A percentile compares a stretch with the other conserved stretches of the same genome.
These are phyloP conservation scores for Scyliorhinus canicula DNA, from an alignment of 2,797 vertebrate genomes.

Conservation along the genomic window DNA sequence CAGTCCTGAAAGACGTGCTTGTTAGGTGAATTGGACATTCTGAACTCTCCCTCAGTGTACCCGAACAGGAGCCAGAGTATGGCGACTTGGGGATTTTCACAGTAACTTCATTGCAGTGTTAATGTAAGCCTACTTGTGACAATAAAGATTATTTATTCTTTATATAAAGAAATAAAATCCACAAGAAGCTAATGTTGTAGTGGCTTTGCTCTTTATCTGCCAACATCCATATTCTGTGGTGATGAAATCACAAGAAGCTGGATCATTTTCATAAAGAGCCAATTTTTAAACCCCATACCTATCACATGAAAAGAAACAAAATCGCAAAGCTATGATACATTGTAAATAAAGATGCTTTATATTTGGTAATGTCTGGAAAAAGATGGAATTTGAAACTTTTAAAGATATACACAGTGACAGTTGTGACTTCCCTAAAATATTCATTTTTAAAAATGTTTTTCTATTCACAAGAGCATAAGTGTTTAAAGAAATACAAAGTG, in stretches of 20 bases:
- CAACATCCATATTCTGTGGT: not conserved
- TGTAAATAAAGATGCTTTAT: not conserved
- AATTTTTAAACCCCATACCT: not conserved
- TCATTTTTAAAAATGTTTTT: too few relatives aligned
- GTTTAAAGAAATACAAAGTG: not conserved
- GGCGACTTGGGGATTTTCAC: too few relatives aligned
- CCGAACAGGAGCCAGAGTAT: too few relatives aligned
- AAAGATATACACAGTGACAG: not conserved
- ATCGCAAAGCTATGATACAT: not conserved
- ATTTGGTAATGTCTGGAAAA: not conserved
- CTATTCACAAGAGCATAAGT: too few relatives aligned
- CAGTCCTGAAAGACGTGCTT: too few relatives aligned
- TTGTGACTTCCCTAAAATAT: not conserved
- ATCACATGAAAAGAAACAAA: not conserved
- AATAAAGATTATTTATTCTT: too few relatives aligned
- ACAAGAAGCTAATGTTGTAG: not conserved
- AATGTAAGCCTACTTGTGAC: too few relatives aligned
- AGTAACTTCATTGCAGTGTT: too few relatives aligned
- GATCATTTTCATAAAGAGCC: not conserved
- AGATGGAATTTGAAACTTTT: not conserved
- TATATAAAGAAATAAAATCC: not conserved
- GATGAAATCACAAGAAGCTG: not conserved
- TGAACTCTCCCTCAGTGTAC: too few relatives aligned
- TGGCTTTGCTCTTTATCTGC: not conserved
- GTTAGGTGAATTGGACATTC: too few relatives aligned